These are phyloP conservation scores for Thaumatotibia leucotreta DNA, from an alignment of 1,140 invertebrate genomes.

Conservation along the genomic window DNA sequence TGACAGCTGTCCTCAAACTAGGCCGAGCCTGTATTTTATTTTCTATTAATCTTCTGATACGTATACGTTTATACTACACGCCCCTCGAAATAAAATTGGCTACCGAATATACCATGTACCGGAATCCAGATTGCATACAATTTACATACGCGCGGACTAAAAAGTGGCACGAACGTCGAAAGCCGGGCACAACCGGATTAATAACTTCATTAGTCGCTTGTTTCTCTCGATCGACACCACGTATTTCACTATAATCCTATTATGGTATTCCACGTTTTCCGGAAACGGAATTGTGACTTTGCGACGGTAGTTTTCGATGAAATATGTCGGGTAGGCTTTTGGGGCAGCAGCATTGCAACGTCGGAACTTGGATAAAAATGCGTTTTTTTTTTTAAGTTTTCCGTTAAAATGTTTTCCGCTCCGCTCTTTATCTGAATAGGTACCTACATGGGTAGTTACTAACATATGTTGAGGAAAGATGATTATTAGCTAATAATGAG, in stretches of 20 bases:
- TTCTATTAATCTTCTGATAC: too few relatives aligned
- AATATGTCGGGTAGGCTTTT: background rate
- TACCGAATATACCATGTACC: background rate
- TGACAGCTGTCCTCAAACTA: too few relatives aligned
- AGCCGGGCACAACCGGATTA: conserved; percentile 69
- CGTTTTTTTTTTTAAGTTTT: too few relatives aligned
- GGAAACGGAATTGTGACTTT: conserved; percentile 42
- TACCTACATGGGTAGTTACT: too few relatives aligned
- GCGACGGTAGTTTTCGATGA: conserved; percentile 11
- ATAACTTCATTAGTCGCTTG: conserved; percentile 74
- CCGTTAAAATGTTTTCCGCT: too few relatives aligned
- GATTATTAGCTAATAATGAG: too few relatives aligned
- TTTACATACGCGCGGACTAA: conserved; percentile 36
- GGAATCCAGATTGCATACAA: conserved; percentile 16
- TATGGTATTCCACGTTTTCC: conserved; percentile 37
- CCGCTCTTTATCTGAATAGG: too few relatives aligned
- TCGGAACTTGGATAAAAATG: too few relatives aligned
- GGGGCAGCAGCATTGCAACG: too few relatives aligned
- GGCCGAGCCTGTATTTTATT: too few relatives aligned
- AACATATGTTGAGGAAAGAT: too few relatives aligned
- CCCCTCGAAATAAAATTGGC: background rate
- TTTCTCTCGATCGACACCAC: conserved; percentile 70
- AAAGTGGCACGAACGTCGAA: conserved; percentile 53
- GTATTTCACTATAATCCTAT: conserved; percentile 69
- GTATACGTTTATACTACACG: background rate